Conservation (phyloP, 2,888 invertebrate genomes). For the Chrysopilus asiliformis region DNA sequence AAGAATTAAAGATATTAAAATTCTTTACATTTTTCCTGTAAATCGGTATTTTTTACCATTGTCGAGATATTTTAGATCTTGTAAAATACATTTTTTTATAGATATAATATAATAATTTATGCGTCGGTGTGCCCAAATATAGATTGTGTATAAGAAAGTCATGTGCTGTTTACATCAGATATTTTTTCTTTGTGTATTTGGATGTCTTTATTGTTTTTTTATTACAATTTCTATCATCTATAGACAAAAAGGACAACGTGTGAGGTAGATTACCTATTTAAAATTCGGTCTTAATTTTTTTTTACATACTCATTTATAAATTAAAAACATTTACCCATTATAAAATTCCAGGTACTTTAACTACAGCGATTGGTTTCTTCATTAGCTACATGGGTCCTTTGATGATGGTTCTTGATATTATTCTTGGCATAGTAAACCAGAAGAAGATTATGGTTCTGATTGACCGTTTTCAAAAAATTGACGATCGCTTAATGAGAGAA, state of each 20-base stretch:
- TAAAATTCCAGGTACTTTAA: conserved; percentile 26
- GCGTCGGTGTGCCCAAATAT: too few relatives aligned
- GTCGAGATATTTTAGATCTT: too few relatives aligned
- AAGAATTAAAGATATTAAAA: too few relatives aligned
- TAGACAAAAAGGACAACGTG: neutral
- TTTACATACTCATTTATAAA: too few relatives aligned
- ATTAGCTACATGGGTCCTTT: conserved; percentile 32
- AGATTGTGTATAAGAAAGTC: too few relatives aligned
- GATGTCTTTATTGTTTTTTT: neutral
- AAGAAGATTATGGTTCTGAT: conserved; percentile 25
- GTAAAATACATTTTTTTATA: too few relatives aligned
- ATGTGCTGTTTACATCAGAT: too few relatives aligned
- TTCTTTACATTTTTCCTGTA: too few relatives aligned
- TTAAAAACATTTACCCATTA: neutral
- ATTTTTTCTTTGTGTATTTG: neutral
- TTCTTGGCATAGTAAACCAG: conserved; percentile 30
- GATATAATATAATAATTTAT: too few relatives aligned
- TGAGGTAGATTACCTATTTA: too few relatives aligned
- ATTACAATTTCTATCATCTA: neutral
- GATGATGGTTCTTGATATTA: conserved; percentile 33
- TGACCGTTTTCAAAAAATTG: conserved; percentile 28
- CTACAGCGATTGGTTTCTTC: conserved; percentile 33
- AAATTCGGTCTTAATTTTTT: too few relatives aligned
- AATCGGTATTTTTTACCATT: too few relatives aligned
- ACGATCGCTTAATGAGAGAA: conserved; percentile 28